Evolutionary conservation across 2,888 invertebrate species (phyloP).

Genomic region (Operophtera brumata): DNA sequence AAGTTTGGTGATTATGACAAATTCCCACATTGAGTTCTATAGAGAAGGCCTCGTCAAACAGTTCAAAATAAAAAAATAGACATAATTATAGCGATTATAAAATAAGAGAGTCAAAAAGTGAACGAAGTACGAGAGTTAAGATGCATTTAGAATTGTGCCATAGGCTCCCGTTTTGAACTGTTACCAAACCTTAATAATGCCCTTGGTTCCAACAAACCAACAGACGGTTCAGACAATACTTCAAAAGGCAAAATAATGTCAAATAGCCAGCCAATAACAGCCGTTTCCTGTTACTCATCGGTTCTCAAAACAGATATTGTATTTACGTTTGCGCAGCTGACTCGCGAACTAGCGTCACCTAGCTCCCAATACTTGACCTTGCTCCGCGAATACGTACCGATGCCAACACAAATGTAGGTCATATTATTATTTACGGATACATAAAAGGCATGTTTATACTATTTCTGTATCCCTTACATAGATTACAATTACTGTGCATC

Average conservation of each 20-base stretch:
- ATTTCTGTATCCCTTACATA: too few relatives aligned
- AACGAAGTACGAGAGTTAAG: too few relatives aligned
- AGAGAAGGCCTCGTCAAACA: too few relatives aligned
- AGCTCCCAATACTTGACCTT: constrained; percentile 31
- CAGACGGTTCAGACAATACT: background rate
- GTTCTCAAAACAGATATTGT: constrained; percentile 7
- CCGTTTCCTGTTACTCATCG: constrained; percentile 13
- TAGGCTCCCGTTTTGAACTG: too few relatives aligned
- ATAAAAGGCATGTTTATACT: background rate
- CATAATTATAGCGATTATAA: too few relatives aligned
- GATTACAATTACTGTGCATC: too few relatives aligned
- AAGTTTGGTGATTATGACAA: too few relatives aligned
- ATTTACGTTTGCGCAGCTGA: constrained; percentile 22
- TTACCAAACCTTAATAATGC: background rate
- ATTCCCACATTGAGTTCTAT: too few relatives aligned
- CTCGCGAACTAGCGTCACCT: constrained; percentile 18
- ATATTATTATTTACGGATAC: constrained; percentile 3
- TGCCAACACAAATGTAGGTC: constrained; percentile 31
- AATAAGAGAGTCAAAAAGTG: too few relatives aligned
- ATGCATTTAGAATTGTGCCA: too few relatives aligned
- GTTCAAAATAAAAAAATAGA: too few relatives aligned
- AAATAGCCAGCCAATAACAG: constrained; percentile 5
- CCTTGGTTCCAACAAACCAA: background rate
- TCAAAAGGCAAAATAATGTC: background rate
- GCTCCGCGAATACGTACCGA: constrained; percentile 16